Evolutionary conservation across 2,888 invertebrate species (phyloP).

Genomic region (Eristalis intricaria): DNA sequence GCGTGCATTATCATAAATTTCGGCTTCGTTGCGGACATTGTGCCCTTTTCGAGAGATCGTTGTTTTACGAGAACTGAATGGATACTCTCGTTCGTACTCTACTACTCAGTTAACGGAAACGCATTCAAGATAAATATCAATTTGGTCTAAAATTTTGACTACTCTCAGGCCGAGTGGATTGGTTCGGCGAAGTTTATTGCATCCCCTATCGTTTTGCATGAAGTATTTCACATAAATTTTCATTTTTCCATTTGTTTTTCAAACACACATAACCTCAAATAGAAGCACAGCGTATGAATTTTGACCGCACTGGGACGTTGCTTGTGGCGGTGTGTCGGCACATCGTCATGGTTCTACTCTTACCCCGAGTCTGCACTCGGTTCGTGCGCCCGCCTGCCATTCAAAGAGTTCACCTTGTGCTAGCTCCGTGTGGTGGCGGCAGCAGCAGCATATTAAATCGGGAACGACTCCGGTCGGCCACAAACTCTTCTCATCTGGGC

Average conservation of each 20-base stretch:
- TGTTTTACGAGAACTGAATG: too few relatives aligned
- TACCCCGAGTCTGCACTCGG: slow-evolving; percentile 9
- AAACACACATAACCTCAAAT: slow-evolving; percentile 48
- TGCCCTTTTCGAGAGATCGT: not conserved
- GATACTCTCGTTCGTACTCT: not conserved
- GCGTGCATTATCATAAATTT: slow-evolving; percentile 63
- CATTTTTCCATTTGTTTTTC: slow-evolving; percentile 27
- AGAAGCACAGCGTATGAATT: slow-evolving; percentile 17
- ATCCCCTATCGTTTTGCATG: slow-evolving; percentile 68
- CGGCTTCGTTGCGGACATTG: slow-evolving; percentile 51
- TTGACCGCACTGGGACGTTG: slow-evolving; percentile 42
- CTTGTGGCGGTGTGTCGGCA: slow-evolving; percentile 7
- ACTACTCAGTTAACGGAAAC: slow-evolving; percentile 42
- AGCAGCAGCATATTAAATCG: slow-evolving; percentile 1
- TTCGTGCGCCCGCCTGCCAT: slow-evolving; percentile 22
- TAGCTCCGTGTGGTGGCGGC: not conserved
- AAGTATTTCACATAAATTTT: slow-evolving; percentile 68
- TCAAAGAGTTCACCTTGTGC: slow-evolving; percentile 57
- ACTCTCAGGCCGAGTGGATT: too few relatives aligned
- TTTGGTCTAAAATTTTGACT: not conserved
- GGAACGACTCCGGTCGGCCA: slow-evolving; percentile 35
- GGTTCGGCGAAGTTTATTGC: slow-evolving; percentile 16
- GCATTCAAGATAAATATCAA: slow-evolving; percentile 12
- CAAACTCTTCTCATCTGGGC: slow-evolving; percentile 9
- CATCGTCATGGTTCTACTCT: slow-evolving; percentile 11